Conservation (phyloP, 1,140 invertebrate genomes). For the Bombus superbus region DNA sequence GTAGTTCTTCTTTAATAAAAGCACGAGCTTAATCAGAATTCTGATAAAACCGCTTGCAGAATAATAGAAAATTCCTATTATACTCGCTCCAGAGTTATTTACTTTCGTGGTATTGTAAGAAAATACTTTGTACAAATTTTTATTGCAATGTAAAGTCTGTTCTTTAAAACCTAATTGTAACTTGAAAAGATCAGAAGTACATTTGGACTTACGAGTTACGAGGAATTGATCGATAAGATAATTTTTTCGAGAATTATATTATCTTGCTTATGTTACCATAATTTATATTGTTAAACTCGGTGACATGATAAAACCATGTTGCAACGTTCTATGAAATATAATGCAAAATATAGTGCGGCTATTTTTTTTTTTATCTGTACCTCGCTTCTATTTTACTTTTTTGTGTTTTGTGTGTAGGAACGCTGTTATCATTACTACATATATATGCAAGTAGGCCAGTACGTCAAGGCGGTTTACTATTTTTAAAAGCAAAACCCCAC, state of each 20-base stretch:
- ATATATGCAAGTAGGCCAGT: not conserved
- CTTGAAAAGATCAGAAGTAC: not conserved
- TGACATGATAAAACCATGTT: not conserved
- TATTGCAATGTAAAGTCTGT: not conserved
- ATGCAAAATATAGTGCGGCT: not conserved
- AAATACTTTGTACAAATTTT: not conserved
- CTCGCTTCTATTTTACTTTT: not conserved
- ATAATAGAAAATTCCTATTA: constrained; percentile 26
- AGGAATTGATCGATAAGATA: not conserved
- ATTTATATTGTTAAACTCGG: not conserved
- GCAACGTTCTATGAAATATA: not conserved
- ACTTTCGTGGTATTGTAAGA: not conserved
- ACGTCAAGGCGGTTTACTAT: constrained; percentile 2
- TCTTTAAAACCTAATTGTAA: not conserved
- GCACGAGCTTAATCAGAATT: constrained; percentile 22
- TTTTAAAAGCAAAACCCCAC: not conserved
- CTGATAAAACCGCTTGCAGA: not conserved
- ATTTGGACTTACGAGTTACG: not conserved
- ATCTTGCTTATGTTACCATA: not conserved
- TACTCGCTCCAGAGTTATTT: not conserved
- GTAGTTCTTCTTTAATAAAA: constrained; percentile 26
- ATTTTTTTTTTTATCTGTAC: not conserved
- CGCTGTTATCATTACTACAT: not conserved
- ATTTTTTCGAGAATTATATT: not conserved
- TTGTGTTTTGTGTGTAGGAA: not conserved